Evolutionary conservation across 92 coral and sea anemone genomes (phyloP), one percentile per base, ranked within the genome.

Genomic region (Metridium senile): DNA sequence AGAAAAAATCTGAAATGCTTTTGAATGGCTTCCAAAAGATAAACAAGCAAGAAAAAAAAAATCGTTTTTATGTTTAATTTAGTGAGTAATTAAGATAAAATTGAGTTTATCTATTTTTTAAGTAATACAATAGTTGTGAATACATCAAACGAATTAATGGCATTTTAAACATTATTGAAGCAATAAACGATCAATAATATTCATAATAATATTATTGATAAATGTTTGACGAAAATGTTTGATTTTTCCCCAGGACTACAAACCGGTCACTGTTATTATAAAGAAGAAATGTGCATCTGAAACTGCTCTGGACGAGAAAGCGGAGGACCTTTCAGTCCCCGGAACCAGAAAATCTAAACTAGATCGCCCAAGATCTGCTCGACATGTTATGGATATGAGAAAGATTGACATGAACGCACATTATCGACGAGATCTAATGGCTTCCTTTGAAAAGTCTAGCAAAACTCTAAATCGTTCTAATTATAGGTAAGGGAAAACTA

Each of bases 301-400:
- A 54, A 54, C 59, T 16, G 59, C 59, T 54, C 25, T 54, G 25
- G 59, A 54, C 20, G 59, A 54, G 17, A 54, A 54, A 21, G 25
- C 23, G 9, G 59, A 54, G 17, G 23, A 21, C 3, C 59, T 3
- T 3, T 54, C 59, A 54, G 20, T 21, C 17, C 59, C 59, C 59
- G 59, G 2, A 54, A 54, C 49, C 49, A 39, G 49, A 54, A 16
- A 54, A n/a, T 7, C 16, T 16, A 7, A 16, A 7, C 51, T 45
- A 7, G 1, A 26, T 26, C 65, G 65, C 23, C 22, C 66, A 28
- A 30, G 11, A 28, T 28, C 69, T 4, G 43, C 69, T 28, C 69
- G 69, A 2, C 69, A 63, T 3, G n/a, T 19, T 21, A 28, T 63
- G n/a, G 69, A 63, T 30, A 63, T 63, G 29, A 39, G 69, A 63